Evolutionary conservation across 2,888 invertebrate genomes (phyloP), one percentile per base, ranked within the genome.

Genomic region (Cephus pygmeus): DNA sequence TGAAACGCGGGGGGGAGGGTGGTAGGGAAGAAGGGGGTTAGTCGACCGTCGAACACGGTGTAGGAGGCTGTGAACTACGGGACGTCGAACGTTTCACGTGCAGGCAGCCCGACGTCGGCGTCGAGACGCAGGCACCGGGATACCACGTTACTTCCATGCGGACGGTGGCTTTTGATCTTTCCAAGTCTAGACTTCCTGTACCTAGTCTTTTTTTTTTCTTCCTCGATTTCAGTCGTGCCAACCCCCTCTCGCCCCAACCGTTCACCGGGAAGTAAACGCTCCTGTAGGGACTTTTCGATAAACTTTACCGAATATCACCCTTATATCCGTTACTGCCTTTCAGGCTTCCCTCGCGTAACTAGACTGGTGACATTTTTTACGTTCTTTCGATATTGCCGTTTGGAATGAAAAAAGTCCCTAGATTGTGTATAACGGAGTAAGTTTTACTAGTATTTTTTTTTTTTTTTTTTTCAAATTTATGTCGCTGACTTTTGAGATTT

Each of bases 111-210:
- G 73, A 73, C 35, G 31, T 73, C 73, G 78, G 73, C 83, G 82
- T 81, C 83, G 84, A 79, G 81, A 84, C 83, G 82, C 83, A 84
- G 83, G 83, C 83, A 82, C 80, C 82, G 81, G 83, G 83, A 33
- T 40, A 86, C 85, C 86, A 79, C 85, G 88, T 89, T 89, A 89
- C 86, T 89, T 88, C 89, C 89, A 86, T 85, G 85, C 86, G 85
- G 85, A 73, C 85, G 88, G 81, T 86, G 83, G 87, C 89, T 87
- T 89, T 89, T 89, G 89, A 89, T 89, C 89, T 88, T 85, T 83
- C 84, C 83, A 82, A 84, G 87, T 88, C 88, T 87, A 87, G 88
- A 88, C 87, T 87, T 85, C 82, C 84, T 86, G 12, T 75, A 40
- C 40, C 81, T 81, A 82, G 84, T 82, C 81, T 81, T 71, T 75